Base-by-base conservation (phyloP, 2,113 vertebrate species). In the Pangasianodon gigas region DNA sequence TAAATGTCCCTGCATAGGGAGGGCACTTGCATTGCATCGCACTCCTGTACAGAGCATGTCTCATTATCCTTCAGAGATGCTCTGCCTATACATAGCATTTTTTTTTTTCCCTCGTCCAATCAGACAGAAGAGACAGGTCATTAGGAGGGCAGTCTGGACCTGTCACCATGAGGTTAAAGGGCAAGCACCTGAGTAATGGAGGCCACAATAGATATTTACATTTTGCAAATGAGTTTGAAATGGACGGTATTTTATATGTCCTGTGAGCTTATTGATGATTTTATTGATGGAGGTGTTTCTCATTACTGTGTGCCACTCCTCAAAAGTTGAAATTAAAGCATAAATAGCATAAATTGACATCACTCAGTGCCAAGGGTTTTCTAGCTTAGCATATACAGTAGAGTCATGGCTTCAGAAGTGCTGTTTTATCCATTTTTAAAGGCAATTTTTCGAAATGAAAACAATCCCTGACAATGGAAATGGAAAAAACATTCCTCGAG, bases 21-120 rank as follows among this genome's bases (percentile, higher is more conserved):
- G 37, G 37, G 54, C 2, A 21, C 74, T 74, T 29, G 80, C 44
- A 51, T 13, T 48, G 58, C 74, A 52, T 29, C 26, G 1, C 32
- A 79, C 85, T 84, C 62, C 88, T 89, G 60, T 88, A 89, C 88
- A 85, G 67, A 89, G 87, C 87, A 90, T 77, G 86, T 74, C 54
- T 89, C 54, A 60, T 90, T 91, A 92, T 88, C 90, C 87, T 91
- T 87, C 54, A 75, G 58, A 91, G 92, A 89, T 58, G 75, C 67
- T 89, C 79, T 88, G 79, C 56, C 92, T 93, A 90, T 92, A 91
- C 91, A 90, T 90, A 91, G 60, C 71, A 48, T 83, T 84, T 48
- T 54, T 69, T 86, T 90, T 87, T 88, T 52, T 87, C 71, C 80
- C 75, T 54, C 46, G 81, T 83, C 84, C 71, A 91, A 89, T 91